Evolutionary conservation across 2,888 invertebrate genomes (phyloP), one percentile per base, ranked within the genome.

Genomic region (Furcula furcula): DNA sequence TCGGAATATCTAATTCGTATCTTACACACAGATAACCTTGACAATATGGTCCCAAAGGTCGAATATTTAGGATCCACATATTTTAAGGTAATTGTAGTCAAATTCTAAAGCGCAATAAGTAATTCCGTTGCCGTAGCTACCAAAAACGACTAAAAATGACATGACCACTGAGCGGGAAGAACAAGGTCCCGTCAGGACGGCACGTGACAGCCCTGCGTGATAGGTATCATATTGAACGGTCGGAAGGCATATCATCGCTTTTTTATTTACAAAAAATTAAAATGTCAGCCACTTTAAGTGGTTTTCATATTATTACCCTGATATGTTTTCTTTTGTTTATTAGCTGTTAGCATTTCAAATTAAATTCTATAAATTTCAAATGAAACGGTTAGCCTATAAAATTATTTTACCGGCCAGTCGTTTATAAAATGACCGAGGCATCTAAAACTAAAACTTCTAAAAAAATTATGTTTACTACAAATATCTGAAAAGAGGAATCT

Each of bases 211-310:
- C 65, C 68, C 63, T 67, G 34, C 40, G 10, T 29, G 53, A 58
- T 60, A 59, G 51, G 55, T 69, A 68, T 48, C 55, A 45, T 43
- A 62, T 58, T 63, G 54, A 57, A 59, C 46, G 48, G 47, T 54
- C 55, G 47, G n/a, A n/a, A n/a, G n/a, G 55, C 60, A 65, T 62
- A 66, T 68, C 66, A 72, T 79, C 67, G 65, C 79, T 79, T 79
- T 69, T 78, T 81, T 72, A 63, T 13, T 19, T 16, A 11, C 11
- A 19, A 29, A 34, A 64, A 76, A 71, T 71, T 65, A 63, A 83
- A 86, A 86, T 86, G 84, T 84, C 85, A 86, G 74, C 69, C 60
- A 60, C 64, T 59, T 43, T 61, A 57, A 55, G 66, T 66, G 61
- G 64, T 26, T 66, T 75, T 63, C 53, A 65, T 74, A 70, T 76